Conservation (phyloP, 37 sponge, comb jelly and placozoan genomes). For the Halisarca cf. caerulea region DNA sequence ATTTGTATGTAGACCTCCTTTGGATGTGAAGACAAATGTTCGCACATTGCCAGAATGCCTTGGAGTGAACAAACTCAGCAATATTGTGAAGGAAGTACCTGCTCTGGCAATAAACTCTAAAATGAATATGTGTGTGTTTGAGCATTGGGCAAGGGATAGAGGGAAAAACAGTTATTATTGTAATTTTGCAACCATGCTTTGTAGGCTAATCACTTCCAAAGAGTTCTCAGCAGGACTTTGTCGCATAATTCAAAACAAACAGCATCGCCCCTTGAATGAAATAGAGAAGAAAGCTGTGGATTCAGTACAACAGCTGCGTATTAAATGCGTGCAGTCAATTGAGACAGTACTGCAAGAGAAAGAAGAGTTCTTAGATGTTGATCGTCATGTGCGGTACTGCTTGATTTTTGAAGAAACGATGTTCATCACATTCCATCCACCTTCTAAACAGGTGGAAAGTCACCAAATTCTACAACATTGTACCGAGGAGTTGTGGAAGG, state of each 20-base stretch:
- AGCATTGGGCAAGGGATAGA: no score
- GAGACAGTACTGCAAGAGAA: background rate
- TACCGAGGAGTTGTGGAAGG: background rate
- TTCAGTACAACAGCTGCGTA: background rate
- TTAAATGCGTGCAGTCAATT: background rate
- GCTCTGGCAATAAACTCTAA: background rate
- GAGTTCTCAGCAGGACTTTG: background rate
- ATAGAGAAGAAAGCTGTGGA: background rate
- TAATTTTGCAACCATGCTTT: background rate
- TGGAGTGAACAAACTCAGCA: background rate
- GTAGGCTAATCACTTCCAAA: background rate
- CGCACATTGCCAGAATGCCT: background rate
- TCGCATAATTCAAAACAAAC: constrained; percentile 6
- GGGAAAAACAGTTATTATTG: no score
- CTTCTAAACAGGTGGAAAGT: background rate
- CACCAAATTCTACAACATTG: background rate
- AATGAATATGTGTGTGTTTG: no score
- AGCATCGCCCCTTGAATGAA: background rate
- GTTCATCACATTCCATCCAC: background rate
- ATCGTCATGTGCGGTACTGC: background rate
- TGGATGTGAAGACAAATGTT: background rate
- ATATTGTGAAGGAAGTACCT: background rate
- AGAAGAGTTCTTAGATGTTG: background rate
- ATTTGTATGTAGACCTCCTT: background rate
- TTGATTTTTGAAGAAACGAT: background rate